Base-by-base conservation (phyloP, 2,888 invertebrate genomes). In the Lasiommata megera region DNA sequence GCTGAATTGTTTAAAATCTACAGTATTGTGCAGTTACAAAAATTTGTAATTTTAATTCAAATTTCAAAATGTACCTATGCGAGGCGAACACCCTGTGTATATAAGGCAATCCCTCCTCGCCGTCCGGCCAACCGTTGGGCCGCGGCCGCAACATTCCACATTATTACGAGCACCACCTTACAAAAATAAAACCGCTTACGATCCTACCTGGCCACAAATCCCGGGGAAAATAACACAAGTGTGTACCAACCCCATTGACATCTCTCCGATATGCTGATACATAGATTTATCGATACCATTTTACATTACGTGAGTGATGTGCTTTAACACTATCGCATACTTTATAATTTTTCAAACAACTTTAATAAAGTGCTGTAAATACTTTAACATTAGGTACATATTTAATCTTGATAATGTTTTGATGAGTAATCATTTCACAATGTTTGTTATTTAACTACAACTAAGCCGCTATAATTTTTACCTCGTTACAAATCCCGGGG, bases 181-280 rank as follows among this genome's bases (percentile, higher is more conserved):
- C 86, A 87, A 60, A 46, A 87, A 87, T 88, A 88, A 81, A 81
- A 80, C 74, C 77, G 73, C 78, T 79, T 82, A 84, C 82, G 75
- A 69, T 65, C 74, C 73, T 85, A 84, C 85, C 84, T 84, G 84
- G 75, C 74, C 75, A 78, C 77, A 75, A 78, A 76, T 76, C 68
- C 64, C 67, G 70, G 73, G 79, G 66, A 69, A 66, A 67, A 70
- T 65, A 62, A 66, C 66, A 77, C 76, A 72, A 72, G 73, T 67
- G 69, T 74, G 74, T 71, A 73, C 71, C 74, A 73, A 73, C 73
- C 74, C 68, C 75, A 83, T 80, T 86, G 87, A 88, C 88, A 85
- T 82, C 79, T 81, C 79, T 78, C 71, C 46, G 63, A 60, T 73
- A 71, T 76, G 64, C 60, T 58, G 65, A 65, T 66, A 67, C 67